Evolutionary conservation across 2,797 vertebrate species (phyloP), one percentile per base, ranked within the genome.

Genomic region (Aldrovandia affinis): DNA sequence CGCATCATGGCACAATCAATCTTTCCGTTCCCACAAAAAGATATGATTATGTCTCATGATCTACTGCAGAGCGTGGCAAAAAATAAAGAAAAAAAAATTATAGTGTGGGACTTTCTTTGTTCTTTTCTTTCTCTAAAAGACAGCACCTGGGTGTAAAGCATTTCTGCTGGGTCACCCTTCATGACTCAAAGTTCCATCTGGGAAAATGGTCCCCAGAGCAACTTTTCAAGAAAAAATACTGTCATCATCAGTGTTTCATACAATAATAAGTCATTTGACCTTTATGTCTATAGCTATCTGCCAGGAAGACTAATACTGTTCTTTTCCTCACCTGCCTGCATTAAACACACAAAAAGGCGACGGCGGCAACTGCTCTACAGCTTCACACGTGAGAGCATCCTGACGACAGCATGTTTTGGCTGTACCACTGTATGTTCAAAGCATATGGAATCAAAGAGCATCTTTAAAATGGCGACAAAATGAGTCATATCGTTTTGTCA

Each of bases 1-100:
- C 80, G 89, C 86, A 88, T 88, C 84, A 84, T 80, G 83, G 25
- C 50, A 59, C 70, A 54, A 65, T 86, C 82, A 15, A 61, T 42
- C 44, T 68, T 22, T 25, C 54, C 47, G 28, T 36, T 36, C 59
- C 42, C 0, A 36, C 36, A 18, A 33, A 36, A 79, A 78, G 36
- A n/a, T n/a, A 30, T 55, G 14, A 81, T 47, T 47, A 15, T 0
- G 36, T 25, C 42, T 47, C 42, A 47, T 47, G 39, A 77, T 47
- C 39, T 44, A n/a, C 73, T 47, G 2, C 73, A 25, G 2, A 22
- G 22, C 5, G 39, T 10, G 3, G 39, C 47, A n/a, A 12, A 42
- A 33, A 39, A 42, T 36, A 73, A 33, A 39, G 5, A 61, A 25
- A 61, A 15, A 28, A 30, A 65, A 14, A 65, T 28, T 44, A 44